Base-by-base conservation (phyloP, 37 sponge, comb jelly and placozoan species). In the Diacarnus erythraeanus region DNA sequence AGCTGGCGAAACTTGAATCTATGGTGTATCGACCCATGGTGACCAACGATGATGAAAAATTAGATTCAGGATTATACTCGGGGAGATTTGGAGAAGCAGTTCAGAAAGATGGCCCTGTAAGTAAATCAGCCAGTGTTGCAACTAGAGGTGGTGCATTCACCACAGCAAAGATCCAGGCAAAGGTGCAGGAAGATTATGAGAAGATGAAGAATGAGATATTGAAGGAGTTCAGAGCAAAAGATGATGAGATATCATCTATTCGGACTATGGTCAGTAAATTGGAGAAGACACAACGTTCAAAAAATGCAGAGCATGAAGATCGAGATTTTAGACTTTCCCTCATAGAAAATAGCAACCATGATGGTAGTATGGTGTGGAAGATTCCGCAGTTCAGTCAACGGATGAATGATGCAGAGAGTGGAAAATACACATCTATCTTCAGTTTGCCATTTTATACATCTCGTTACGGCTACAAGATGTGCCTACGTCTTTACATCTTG, bases 401-500 rank as follows among this genome's bases (percentile, higher is more conserved):
- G 12, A 80, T 75, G 68, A 71, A 73, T 15, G 92, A 92, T 76
- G 92, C 92, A 34, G 57, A 80, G 57, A 73, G 34, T 71, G 85
- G 84, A 34, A 92, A 87, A 30, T 92, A 87, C 65, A 83, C 92
- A 18, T 92, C 92, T 3, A 87, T 92, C 58, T 92, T 87, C 77
- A 78, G 79, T 58, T 81, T 92, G 4, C 93, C 93, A 17, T 93
- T 89, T 67, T 93, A 89, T 42, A 77, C 90, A 36, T 59, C 76
- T 64, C 74, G 91, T 34, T 89, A 93, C 72, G 93, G 93, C 10
- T 93, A 93, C 80, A 93, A 93, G 77, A 86, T 93, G 87, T 93
- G 93, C 63, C 80, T 89, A 22, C 76, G 90, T 23, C 76, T 93
- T 60, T 93, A 93, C 83, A 87, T 87, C 56, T 40, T 75, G 31